Evolutionary conservation across 2,888 invertebrate species (phyloP).

Genomic region (Antitype chi): DNA sequence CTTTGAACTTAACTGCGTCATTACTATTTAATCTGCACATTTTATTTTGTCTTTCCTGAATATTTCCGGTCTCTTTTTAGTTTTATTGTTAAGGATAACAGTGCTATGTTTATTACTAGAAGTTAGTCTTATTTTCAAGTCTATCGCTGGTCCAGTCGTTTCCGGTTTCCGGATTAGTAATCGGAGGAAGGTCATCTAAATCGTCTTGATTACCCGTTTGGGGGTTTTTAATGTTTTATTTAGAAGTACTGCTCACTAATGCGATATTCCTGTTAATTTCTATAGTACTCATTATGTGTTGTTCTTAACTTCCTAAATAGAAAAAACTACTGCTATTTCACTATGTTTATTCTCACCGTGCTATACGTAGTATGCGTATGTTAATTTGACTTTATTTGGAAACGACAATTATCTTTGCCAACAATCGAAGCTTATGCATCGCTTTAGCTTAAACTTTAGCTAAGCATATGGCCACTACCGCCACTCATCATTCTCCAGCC

Average conservation of each 20-base stretch:
- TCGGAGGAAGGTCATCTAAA: conserved; percentile 8
- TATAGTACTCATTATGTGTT: neutral
- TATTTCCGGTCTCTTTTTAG: conserved; percentile 45
- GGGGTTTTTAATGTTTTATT: conserved; percentile 8
- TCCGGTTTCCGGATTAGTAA: conserved; percentile 25
- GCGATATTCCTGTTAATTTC: too few relatives aligned
- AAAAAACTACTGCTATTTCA: neutral
- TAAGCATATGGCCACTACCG: too few relatives aligned
- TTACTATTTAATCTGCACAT: conserved; percentile 19
- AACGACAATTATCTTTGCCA: neutral
- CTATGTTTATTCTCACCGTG: neutral
- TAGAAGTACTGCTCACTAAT: neutral
- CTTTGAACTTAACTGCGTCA: conserved; percentile 43
- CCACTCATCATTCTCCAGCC: neutral
- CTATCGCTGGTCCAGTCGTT: conserved; percentile 3
- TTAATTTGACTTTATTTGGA: neutral
- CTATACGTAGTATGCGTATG: neutral
- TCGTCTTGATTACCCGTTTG: conserved; percentile 18
- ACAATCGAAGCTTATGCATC: neutral
- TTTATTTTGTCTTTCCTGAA: conserved; percentile 38
- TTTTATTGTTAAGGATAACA: conserved; percentile 57
- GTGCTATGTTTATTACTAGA: conserved; percentile 17
- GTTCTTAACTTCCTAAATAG: neutral
- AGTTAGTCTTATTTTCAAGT: conserved; percentile 16
- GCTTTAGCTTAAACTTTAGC: neutral